Percentiles rank a stretch among this genome's conserved stretches.
These are phyloP conservation scores for Ypsolopha scabrella DNA, from an alignment of 2,888 invertebrate genomes.

Conservation along the genomic window DNA sequence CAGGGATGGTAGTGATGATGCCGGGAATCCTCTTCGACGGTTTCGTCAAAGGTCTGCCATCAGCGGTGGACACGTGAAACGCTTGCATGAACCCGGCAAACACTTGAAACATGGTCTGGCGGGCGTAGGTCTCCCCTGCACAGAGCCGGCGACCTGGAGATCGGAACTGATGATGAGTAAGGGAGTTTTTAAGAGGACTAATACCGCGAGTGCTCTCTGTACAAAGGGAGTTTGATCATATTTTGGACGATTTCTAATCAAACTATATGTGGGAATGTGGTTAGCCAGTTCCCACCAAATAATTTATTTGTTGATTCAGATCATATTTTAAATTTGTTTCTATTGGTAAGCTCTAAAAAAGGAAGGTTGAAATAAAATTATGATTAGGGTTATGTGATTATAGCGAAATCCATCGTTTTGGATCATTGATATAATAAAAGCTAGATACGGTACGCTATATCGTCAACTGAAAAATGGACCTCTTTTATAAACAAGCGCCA, in stretches of 20 bases:
- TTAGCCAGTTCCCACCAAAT: background rate
- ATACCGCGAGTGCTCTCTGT: no score
- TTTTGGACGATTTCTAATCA: background rate
- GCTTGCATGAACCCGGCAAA: slow-evolving; percentile 73
- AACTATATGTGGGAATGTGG: background rate
- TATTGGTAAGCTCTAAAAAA: background rate
- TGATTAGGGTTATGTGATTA: no score
- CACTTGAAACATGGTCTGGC: slow-evolving; percentile 74
- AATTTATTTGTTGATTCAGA: no score
- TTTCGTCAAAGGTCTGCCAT: slow-evolving; percentile 42
- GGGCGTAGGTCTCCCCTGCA: slow-evolving; percentile 78
- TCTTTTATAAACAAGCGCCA: no score
- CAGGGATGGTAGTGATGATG: slow-evolving; percentile 65
- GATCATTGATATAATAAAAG: no score
- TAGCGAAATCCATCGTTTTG: no score
- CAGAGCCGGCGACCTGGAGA: slow-evolving; percentile 74
- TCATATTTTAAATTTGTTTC: no score
- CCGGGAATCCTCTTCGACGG: slow-evolving; percentile 58
- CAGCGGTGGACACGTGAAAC: slow-evolving; percentile 67
- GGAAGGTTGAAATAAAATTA: background rate
- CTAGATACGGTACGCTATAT: no score
- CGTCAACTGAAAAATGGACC: no score
- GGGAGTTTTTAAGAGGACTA: no score
- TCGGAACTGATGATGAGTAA: background rate
- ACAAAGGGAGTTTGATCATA: background rate